Percentiles rank a stretch among this genome's conserved stretches.
These are phyloP conservation scores for Agonum fuliginosum DNA, from an alignment of 2,888 invertebrate genomes.

Conservation along the genomic window DNA sequence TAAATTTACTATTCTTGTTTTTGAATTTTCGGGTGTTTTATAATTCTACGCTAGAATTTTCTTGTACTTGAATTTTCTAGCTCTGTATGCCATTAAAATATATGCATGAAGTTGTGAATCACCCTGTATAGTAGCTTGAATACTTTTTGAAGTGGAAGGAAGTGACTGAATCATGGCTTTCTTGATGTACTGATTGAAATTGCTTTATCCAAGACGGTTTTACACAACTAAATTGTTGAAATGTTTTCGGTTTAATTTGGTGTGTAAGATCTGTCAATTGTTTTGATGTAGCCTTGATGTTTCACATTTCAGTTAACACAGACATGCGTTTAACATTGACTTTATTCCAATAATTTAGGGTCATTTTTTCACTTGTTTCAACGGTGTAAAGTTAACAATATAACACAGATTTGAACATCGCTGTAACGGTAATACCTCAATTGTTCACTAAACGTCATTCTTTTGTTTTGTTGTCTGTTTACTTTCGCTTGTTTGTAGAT, in stretches of 20 bases:
- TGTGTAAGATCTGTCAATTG: background rate
- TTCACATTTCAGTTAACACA: conserved; percentile 25
- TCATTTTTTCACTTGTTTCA: conserved; percentile 21
- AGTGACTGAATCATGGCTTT: background rate
- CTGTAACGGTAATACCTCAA: conserved; percentile 33
- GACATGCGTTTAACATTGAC: conserved; percentile 2
- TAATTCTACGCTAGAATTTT: no score
- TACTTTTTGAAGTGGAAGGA: no score
- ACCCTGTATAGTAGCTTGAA: no score
- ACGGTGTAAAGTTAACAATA: conserved; percentile 42
- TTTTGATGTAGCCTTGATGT: conserved; percentile 1
- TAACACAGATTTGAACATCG: conserved; percentile 43
- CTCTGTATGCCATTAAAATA: no score
- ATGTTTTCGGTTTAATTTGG: background rate
- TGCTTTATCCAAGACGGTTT: background rate
- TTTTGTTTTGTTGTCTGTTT: conserved; percentile 35
- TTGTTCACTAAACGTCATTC: conserved; percentile 38
- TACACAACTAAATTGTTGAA: background rate
- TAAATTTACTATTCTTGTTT: no score
- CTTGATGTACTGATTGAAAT: background rate
- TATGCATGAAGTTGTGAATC: no score
- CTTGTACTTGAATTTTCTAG: no score
- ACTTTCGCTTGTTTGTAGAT: conserved; percentile 41
- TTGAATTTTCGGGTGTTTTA: no score
- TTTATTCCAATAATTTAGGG: conserved; percentile 34